Conservation (phyloP, 2,888 invertebrate genomes). For the Mesoligia furuncula region DNA sequence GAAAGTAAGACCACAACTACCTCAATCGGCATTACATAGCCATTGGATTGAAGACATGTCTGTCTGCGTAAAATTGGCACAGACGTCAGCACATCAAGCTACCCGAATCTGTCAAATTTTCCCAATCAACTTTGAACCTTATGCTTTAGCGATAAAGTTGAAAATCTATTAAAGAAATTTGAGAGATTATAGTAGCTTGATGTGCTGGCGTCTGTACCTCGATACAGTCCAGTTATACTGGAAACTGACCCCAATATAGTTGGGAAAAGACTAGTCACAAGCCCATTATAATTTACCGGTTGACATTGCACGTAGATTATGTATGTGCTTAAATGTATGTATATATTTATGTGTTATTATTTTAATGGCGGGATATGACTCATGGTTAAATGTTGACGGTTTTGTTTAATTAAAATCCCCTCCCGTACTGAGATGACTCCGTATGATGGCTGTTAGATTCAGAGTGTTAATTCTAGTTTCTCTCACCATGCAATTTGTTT, state of each 20-base stretch:
- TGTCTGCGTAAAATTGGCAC: not conserved
- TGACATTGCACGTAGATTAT: slow-evolving; percentile 45
- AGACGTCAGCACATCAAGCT: no score
- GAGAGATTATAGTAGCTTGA: no score
- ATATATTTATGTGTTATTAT: slow-evolving; percentile 19
- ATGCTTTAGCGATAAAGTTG: no score
- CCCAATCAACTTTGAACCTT: no score
- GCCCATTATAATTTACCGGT: slow-evolving; percentile 33
- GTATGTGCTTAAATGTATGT: not conserved
- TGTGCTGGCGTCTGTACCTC: no score
- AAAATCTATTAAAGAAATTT: no score
- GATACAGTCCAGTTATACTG: not conserved
- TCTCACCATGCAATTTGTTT: not conserved
- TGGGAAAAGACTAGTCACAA: not conserved
- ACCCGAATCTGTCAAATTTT: no score
- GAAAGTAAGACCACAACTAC: not conserved
- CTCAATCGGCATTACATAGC: not conserved
- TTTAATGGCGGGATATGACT: slow-evolving; percentile 43
- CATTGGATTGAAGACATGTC: not conserved
- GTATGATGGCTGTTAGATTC: not conserved
- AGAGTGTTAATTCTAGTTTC: not conserved
- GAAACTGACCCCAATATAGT: slow-evolving; percentile 5
- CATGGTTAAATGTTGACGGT: slow-evolving; percentile 15
- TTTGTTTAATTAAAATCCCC: slow-evolving; percentile 19
- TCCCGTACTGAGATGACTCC: not conserved